These are phyloP conservation scores for Scomber japonicus DNA, from an alignment of 2,113 vertebrate genomes.

Conservation along the genomic window DNA sequence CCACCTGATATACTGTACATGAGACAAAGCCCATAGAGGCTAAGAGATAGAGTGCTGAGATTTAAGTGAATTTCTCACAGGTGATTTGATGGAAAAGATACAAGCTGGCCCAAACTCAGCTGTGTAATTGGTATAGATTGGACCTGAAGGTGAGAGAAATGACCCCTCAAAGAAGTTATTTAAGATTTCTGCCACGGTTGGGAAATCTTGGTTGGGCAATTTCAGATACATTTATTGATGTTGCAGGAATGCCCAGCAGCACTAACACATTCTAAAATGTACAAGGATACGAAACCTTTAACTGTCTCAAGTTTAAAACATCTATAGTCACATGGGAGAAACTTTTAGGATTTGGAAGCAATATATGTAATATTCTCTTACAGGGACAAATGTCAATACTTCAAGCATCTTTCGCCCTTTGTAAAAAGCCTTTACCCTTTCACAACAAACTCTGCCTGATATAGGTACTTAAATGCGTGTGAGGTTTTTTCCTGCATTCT, in stretches of 20 bases:
- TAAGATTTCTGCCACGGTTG: neutral
- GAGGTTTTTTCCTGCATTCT: no score
- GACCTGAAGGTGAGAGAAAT: constrained; percentile 5
- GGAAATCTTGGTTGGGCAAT: neutral
- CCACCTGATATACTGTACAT: constrained; percentile 6
- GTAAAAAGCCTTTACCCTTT: no score
- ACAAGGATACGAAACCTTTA: neutral
- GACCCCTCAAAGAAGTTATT: constrained; percentile 4
- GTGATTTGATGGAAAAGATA: constrained; percentile 16
- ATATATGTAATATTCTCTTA: neutral
- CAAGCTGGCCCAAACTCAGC: constrained; percentile 21
- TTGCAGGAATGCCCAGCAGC: neutral
- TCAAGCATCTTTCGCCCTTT: neutral
- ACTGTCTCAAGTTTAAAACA: neutral
- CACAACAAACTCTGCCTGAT: no score
- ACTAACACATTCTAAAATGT: no score
- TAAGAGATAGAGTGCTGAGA: neutral
- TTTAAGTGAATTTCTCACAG: constrained; percentile 17
- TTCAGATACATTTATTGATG: neutral
- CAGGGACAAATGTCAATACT: neutral
- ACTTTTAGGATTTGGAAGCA: neutral
- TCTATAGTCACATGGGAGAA: neutral
- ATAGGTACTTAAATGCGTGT: no score
- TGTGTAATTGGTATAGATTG: constrained; percentile 1
- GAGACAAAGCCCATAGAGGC: neutral